Conservation (phyloP, 1,140 invertebrate species). For the Araneus ventricosus region DNA sequence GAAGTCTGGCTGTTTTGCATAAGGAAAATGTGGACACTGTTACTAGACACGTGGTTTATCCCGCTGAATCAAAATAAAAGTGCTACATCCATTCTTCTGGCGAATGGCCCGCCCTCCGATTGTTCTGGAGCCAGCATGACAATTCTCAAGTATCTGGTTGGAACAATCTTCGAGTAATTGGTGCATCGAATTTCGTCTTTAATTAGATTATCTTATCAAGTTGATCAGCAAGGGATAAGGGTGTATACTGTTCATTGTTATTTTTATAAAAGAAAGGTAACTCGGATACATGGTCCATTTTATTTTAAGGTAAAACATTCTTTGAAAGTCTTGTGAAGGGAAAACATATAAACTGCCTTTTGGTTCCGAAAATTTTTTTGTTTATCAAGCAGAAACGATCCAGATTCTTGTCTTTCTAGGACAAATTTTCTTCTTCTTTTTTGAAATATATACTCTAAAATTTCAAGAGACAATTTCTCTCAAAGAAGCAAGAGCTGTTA, state of each 20-base stretch:
- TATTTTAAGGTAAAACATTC: too few species aligned
- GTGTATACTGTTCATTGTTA: background rate
- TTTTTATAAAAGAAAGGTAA: background rate
- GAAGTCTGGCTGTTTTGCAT: background rate
- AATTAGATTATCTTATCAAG: background rate
- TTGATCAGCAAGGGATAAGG: background rate
- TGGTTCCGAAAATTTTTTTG: too few species aligned
- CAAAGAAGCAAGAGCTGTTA: too few species aligned
- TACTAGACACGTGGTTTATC: background rate
- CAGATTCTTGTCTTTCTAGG: too few species aligned
- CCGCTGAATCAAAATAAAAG: background rate
- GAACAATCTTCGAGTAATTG: background rate
- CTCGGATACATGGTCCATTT: background rate
- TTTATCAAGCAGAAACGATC: too few species aligned
- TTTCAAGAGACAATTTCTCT: too few species aligned
- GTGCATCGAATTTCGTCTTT: background rate
- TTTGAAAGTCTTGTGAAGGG: too few species aligned
- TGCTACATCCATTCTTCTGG: background rate
- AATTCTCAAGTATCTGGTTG: background rate
- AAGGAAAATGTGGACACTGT: background rate
- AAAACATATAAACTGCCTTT: too few species aligned
- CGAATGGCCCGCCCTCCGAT: background rate
- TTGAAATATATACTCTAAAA: too few species aligned
- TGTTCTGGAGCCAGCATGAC: background rate
- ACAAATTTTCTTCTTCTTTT: too few species aligned